A percentile compares a stretch with the other conserved stretches of the same genome.
Evolutionary conservation across 2,113 vertebrate species (phyloP).

Genomic region (Bucco capensis): DNA sequence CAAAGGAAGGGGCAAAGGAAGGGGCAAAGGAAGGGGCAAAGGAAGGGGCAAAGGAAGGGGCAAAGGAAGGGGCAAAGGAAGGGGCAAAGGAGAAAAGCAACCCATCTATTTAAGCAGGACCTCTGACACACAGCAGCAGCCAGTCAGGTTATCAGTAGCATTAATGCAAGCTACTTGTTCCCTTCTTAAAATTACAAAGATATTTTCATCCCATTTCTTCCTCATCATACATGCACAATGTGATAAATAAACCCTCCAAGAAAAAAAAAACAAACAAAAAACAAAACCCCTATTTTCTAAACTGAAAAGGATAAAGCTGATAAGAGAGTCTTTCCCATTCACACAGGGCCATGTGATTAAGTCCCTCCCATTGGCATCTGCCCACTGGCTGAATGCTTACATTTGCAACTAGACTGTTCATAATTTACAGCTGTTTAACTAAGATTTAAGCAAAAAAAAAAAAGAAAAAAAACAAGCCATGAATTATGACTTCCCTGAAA

Average conservation of each 20-base stretch:
- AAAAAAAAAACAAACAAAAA: neutral
- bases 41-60: neutral
- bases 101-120: neutral
- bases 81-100: too few relatives aligned
- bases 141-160: neutral
- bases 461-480: neutral
- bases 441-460: neutral
- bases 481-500: slow-evolving; percentile 50
- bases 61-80: neutral
- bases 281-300: neutral
- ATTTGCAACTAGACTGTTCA: neutral
- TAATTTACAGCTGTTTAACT: slow-evolving; percentile 2
- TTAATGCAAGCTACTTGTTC: neutral
- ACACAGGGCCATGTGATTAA: neutral
- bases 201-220: neutral
- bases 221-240: neutral
- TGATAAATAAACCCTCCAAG: neutral
- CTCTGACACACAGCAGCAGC: neutral
- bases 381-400: neutral
- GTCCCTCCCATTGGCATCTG: neutral
- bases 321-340: neutral
- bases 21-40: neutral
- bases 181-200: neutral
- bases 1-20: neutral
- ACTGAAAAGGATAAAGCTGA: neutral